Conservation (phyloP, 2,113 vertebrate species). For the Marcusenius ussheri region DNA sequence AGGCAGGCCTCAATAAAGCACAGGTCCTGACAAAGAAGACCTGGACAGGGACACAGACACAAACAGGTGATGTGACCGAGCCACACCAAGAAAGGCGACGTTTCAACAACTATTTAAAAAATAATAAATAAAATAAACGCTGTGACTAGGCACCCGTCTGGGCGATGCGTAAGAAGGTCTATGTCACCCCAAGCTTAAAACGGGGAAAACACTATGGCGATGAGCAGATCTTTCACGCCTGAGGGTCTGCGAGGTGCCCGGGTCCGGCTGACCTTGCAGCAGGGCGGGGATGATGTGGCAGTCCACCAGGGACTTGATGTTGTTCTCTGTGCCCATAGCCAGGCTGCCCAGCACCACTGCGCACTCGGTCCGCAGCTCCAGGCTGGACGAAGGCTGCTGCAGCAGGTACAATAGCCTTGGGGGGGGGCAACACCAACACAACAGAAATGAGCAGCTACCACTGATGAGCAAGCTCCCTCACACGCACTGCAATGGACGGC, state of each 20-base stretch:
- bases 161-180: background rate
- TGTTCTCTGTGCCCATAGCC: constrained; percentile 98
- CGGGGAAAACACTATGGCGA: background rate
- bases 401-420: constrained; percentile 90
- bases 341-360: constrained; percentile 93
- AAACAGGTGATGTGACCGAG: background rate
- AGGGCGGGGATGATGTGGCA: constrained; percentile 97
- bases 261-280: constrained; percentile 74
- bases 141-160: background rate
- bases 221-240: background rate
- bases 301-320: constrained; percentile 97
- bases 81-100: background rate
- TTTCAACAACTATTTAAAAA: background rate
- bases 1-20: constrained; percentile 95
- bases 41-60: constrained; percentile 48
- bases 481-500: background rate
- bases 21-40: constrained; percentile 82
- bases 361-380: constrained; percentile 86
- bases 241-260: background rate
- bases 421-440: constrained; percentile 29
- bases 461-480: background rate
- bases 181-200: background rate
- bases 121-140: background rate
- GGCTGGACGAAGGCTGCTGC: constrained; percentile 87
- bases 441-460: background rate